Percentiles rank a stretch among this genome's conserved stretches.
Evolutionary conservation across 1,140 invertebrate species (phyloP).

Genomic region (Drosophila sp.): DNA sequence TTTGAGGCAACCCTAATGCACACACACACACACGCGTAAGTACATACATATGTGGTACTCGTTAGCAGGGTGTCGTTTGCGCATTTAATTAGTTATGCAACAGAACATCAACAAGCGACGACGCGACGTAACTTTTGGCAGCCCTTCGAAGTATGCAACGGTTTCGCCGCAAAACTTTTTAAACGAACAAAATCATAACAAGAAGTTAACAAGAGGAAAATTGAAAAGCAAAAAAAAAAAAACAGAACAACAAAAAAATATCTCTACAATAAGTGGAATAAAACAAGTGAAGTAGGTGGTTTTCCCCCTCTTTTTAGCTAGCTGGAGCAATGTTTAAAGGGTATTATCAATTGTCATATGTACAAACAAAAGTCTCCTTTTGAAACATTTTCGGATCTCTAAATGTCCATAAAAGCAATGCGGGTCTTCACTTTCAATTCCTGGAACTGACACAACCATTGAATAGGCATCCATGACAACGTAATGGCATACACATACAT

Average conservation of each 20-base stretch:
- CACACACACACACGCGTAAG: not conserved
- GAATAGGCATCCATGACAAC: not conserved
- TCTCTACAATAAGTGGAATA: not conserved
- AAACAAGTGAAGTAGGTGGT: not conserved
- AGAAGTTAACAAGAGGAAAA: too few relatives aligned
- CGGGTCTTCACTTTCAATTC: not conserved
- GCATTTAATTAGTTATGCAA: slow-evolving; percentile 50
- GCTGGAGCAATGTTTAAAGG: not conserved
- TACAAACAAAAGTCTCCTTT: not conserved
- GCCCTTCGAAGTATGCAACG: slow-evolving; percentile 6
- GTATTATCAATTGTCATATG: not conserved
- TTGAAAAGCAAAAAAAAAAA: slow-evolving; percentile 1
- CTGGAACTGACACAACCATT: not conserved
- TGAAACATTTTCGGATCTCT: not conserved
- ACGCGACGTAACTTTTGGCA: slow-evolving; percentile 17
- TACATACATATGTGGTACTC: not conserved
- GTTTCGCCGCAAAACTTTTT: slow-evolving; percentile 4
- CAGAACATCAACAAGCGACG: slow-evolving; percentile 17
- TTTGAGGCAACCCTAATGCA: not conserved
- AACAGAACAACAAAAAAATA: not conserved
- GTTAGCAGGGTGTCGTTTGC: slow-evolving; percentile 14
- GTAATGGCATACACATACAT: not conserved
- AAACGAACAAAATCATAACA: too few relatives aligned
- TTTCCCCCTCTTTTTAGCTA: too few relatives aligned
- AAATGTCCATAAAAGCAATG: slow-evolving; percentile 3